These are phyloP conservation scores for Cichlasoma orientale DNA, from an alignment of 2,797 vertebrate species.

Conservation along the genomic window DNA sequence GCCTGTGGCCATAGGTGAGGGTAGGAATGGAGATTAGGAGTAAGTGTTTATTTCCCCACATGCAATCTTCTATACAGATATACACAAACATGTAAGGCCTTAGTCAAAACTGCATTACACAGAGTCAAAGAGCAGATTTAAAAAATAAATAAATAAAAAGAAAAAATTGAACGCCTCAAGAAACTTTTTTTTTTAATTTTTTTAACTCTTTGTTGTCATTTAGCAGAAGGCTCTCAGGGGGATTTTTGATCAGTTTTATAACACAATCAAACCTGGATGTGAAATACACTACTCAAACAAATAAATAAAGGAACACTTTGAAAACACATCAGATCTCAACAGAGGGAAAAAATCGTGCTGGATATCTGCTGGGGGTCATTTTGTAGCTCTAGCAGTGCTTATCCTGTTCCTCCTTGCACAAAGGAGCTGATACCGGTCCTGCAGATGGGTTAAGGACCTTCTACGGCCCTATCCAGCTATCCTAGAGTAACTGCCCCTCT, in stretches of 20 bases:
- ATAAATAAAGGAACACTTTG: no score
- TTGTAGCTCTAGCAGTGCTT: no score
- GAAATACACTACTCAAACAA: neutral
- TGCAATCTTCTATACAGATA: neutral
- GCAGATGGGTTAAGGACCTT: no score
- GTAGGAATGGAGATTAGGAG: neutral
- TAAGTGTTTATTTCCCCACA: neutral
- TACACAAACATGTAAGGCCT: neutral
- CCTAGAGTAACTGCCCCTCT: no score
- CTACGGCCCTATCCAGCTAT: no score
- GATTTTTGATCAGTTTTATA: accelerated
- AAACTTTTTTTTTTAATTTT: neutral
- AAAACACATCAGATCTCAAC: no score
- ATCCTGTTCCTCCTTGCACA: no score
- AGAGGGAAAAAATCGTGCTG: no score
- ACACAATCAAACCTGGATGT: neutral
- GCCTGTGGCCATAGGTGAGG: neutral
- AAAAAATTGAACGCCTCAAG: no score
- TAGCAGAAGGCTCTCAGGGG: neutral
- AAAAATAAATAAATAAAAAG: neutral
- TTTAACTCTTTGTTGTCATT: neutral
- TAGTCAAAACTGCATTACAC: neutral
- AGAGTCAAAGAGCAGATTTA: neutral
- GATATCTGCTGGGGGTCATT: no score
- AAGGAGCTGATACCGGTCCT: no score